Conservation (phyloP, 2,113 vertebrate genomes). For the Oryzias celebensis region DNA sequence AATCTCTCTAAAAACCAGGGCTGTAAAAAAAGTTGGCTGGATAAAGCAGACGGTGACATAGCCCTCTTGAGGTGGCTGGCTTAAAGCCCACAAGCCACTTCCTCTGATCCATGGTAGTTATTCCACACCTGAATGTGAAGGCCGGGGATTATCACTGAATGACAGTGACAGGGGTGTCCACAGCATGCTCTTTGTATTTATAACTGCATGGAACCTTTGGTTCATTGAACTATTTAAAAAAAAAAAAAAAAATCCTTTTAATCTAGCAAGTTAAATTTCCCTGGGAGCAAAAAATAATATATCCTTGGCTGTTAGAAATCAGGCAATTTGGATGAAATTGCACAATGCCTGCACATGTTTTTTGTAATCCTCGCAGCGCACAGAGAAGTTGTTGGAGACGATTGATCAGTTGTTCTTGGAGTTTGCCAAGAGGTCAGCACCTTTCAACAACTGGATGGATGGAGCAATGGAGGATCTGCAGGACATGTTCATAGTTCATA, state of each 20-base stretch:
- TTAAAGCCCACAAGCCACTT: slow-evolving; percentile 46
- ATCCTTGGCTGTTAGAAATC: too few species aligned
- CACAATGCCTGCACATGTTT: slow-evolving; percentile 11
- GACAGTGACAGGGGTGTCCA: slow-evolving; percentile 57
- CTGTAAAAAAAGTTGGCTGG: neutral
- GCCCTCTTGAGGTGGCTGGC: slow-evolving; percentile 38
- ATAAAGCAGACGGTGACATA: slow-evolving; percentile 37
- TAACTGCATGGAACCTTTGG: too few species aligned
- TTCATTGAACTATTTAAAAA: too few species aligned
- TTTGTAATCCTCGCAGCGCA: slow-evolving; percentile 64
- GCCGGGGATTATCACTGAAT: slow-evolving; percentile 68
- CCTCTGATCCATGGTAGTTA: slow-evolving; percentile 49
- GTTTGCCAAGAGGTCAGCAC: slow-evolving; percentile 81
- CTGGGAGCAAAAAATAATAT: too few species aligned
- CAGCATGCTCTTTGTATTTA: neutral
- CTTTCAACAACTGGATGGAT: slow-evolving; percentile 86
- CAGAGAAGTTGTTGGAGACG: slow-evolving; percentile 81
- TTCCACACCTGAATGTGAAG: slow-evolving; percentile 50
- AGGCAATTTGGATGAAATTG: neutral
- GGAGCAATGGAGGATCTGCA: slow-evolving; percentile 82
- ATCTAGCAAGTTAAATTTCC: too few species aligned
- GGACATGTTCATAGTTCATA: slow-evolving; percentile 90
- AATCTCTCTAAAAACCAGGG: too few species aligned
- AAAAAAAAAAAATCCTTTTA: too few species aligned
- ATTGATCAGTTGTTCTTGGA: slow-evolving; percentile 83